Conservation (phyloP, 2,113 vertebrate species). For the Columba janthina region DNA sequence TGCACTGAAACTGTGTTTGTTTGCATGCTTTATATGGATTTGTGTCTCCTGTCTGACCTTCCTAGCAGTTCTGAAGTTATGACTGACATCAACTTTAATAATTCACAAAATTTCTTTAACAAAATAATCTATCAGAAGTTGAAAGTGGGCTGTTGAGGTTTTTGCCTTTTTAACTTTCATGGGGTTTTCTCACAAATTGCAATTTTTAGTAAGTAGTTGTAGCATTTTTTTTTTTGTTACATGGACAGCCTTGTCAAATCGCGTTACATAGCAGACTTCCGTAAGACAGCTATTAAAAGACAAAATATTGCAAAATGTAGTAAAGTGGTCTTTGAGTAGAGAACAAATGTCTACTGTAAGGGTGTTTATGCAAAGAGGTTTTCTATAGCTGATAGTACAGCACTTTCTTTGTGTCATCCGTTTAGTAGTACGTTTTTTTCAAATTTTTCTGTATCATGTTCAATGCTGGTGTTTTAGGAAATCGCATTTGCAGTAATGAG, state of each 20-base stretch:
- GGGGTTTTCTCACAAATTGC: not conserved
- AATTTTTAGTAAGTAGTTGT: not conserved
- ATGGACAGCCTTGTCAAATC: not conserved
- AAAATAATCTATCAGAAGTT: not conserved
- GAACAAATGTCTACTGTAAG: not conserved
- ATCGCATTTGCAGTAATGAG: not conserved
- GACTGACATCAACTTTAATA: not conserved
- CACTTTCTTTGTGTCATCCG: constrained; percentile 8
- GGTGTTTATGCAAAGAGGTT: not conserved
- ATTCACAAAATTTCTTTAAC: not conserved
- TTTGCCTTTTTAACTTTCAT: not conserved
- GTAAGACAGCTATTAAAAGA: not conserved
- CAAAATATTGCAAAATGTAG: not conserved
- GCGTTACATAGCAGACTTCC: not conserved
- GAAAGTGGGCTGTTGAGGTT: not conserved
- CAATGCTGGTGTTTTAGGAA: not conserved
- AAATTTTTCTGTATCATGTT: not conserved
- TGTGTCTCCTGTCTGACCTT: not conserved
- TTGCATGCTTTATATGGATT: not conserved
- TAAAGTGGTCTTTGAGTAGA: not conserved
- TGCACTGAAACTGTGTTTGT: not conserved
- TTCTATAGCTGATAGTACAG: not conserved
- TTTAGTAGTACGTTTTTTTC: not conserved
- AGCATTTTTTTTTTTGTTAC: not conserved
- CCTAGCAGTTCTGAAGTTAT: not conserved